Evolutionary conservation across 2,888 invertebrate species (phyloP).

Genomic region (Pycnomerus fuliginosus): DNA sequence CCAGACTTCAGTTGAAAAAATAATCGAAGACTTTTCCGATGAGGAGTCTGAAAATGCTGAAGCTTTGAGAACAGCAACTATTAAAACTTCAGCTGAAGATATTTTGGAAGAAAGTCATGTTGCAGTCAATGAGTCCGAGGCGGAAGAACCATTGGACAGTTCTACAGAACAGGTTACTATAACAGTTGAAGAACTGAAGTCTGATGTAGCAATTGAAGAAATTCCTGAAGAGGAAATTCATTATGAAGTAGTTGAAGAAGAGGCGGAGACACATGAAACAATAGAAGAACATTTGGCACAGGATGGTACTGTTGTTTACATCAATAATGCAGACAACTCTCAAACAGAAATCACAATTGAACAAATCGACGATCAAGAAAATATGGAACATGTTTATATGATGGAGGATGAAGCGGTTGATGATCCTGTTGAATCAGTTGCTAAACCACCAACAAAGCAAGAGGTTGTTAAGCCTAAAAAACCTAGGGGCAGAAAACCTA

Average conservation of each 20-base stretch:
- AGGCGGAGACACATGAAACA: slow-evolving; percentile 11
- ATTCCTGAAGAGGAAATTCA: slow-evolving; percentile 7
- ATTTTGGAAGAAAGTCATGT: too few species aligned
- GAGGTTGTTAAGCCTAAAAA: slow-evolving; percentile 15
- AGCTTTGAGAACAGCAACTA: too few species aligned
- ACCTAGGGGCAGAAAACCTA: slow-evolving; percentile 33
- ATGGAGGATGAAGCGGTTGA: slow-evolving; percentile 13
- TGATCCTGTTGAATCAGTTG: slow-evolving; percentile 12
- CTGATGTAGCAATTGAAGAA: slow-evolving; percentile 3
- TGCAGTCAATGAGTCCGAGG: too few species aligned
- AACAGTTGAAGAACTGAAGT: too few species aligned
- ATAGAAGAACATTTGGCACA: slow-evolving; percentile 13
- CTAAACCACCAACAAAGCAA: too few species aligned
- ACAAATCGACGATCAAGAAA: slow-evolving; percentile 10
- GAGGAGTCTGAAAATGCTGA: too few species aligned
- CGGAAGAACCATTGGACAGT: too few species aligned
- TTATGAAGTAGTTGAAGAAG: slow-evolving; percentile 13
- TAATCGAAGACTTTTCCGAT: too few species aligned
- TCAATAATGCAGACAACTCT: slow-evolving; percentile 7
- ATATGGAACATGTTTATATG: slow-evolving; percentile 12
- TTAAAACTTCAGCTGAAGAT: too few species aligned
- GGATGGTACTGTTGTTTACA: slow-evolving; percentile 6
- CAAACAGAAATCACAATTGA: slow-evolving; percentile 19
- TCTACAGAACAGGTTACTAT: too few species aligned
- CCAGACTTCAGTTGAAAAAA: too few species aligned